Conservation (phyloP, 2,888 invertebrate genomes). For the Drosophila yooni region DNA sequence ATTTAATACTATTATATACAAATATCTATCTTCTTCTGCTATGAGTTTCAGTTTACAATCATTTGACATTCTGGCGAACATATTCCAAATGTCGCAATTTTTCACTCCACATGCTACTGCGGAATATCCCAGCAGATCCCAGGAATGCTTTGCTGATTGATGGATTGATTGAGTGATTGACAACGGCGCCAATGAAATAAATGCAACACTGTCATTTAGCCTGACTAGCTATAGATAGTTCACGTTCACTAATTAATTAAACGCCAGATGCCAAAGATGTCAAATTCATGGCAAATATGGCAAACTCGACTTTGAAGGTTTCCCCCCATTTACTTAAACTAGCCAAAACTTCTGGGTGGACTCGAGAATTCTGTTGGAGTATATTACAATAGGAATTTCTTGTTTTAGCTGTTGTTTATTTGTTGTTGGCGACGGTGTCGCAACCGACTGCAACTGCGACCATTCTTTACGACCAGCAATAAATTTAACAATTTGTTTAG, state of each 20-base stretch:
- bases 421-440: conserved; percentile 34
- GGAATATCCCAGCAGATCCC: neutral
- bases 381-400: conserved; percentile 65
- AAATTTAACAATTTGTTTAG: conserved; percentile 84
- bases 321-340: conserved; percentile 2
- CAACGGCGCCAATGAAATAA: conserved; percentile 76
- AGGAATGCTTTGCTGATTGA: conserved; percentile 70
- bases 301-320: conserved; percentile 14
- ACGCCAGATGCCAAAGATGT: conserved; percentile 58
- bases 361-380: conserved; percentile 34
- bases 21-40: neutral
- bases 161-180: conserved; percentile 77
- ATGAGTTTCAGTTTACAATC: conserved; percentile 30
- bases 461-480: conserved; percentile 82
- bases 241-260: conserved; percentile 76
- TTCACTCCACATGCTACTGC: conserved; percentile 73
- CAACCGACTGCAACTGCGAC: conserved; percentile 61
- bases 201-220: conserved; percentile 40
- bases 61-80: conserved; percentile 58
- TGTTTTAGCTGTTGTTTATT: conserved; percentile 48
- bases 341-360: conserved; percentile 18
- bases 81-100: conserved; percentile 68
- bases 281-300: conserved; percentile 60
- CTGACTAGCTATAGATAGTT: conserved; percentile 50
- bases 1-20: neutral